A percentile compares a stretch with the other conserved stretches of the same genome.
Evolutionary conservation across 2,113 vertebrate genomes (phyloP).

Genomic region (Xenotilapia longispinis): DNA sequence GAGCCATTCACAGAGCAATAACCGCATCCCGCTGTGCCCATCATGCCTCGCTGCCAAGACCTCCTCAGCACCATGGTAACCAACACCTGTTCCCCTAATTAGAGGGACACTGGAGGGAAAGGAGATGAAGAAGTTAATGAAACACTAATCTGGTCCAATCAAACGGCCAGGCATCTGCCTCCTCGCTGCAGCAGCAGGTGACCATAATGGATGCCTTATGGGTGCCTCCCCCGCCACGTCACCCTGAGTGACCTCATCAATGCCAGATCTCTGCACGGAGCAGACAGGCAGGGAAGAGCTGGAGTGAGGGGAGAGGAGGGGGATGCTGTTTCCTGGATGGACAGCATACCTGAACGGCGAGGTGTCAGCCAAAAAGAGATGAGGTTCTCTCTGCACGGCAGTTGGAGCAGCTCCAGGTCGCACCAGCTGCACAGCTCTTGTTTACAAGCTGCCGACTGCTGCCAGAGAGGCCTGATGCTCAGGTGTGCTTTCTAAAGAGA

Average conservation of each 20-base stretch:
- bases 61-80: slow-evolving; percentile 24
- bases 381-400: slow-evolving; percentile 24
- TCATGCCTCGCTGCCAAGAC: slow-evolving; percentile 49
- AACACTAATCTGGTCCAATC: slow-evolving; percentile 45
- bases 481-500: slow-evolving; percentile 5
- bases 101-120: slow-evolving; percentile 36
- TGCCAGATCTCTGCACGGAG: background rate
- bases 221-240: slow-evolving; percentile 5
- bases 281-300: background rate
- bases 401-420: slow-evolving; percentile 54
- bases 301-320: background rate
- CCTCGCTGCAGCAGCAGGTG: background rate
- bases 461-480: slow-evolving; percentile 1
- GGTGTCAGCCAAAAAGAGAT: slow-evolving; percentile 46
- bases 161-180: slow-evolving; percentile 17
- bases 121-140: slow-evolving; percentile 43
- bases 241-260: slow-evolving; percentile 38
- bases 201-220: slow-evolving; percentile 43
- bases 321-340: slow-evolving; percentile 13
- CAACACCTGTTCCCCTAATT: slow-evolving; percentile 58
- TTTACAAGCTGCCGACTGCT: slow-evolving; percentile 61
- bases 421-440: slow-evolving; percentile 54
- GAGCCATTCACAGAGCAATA: slow-evolving; percentile 19
- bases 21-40: slow-evolving; percentile 12
- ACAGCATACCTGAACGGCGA: background rate